Base-by-base conservation (phyloP, 2,113 vertebrate species). In the Bubo bubo region DNA sequence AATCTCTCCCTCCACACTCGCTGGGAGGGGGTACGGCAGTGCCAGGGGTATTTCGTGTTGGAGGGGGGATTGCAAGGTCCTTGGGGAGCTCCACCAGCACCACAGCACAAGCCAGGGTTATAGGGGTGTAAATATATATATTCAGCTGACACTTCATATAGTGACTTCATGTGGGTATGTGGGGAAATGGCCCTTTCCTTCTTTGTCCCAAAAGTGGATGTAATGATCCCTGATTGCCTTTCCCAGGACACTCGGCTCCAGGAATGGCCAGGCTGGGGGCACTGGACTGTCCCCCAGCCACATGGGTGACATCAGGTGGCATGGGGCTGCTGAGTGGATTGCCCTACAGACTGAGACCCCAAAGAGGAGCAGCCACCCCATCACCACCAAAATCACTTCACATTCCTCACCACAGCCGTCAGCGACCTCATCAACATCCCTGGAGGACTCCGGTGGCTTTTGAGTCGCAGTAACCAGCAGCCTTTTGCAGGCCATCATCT, bases 371-470 rank as follows among this genome's bases (percentile, higher is more conserved):
- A 81, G 66, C 41, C 52, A 49, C n/a, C 6, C 4, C 30, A 10
- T 9, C 8, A 1, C 23, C 50, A 35, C 13, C 47, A 23, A 10
- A 67, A 62, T 19, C 12, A 27, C 9, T 74, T 79, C 52, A 52
- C 47, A 4, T 28, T 84, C 58, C n/a, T 76, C 35, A 32, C 20
- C 5, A 1, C 15, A 49, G 52, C 67, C 27, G 12, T 19, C 1
- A 0, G 66, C 0, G 0, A 62, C 43, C 32, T 26, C 86, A 49
- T 27, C 58, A 19, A 2, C 1, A 0, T 53, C 41, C 35, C 80
- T 6, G 3, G 56, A 66, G 22, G 39, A 28, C 21, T 17, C 23
- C 4, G 1, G 45, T 18, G 26, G 9, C 30, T 12, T 43, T 8
- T 32, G 47, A 47, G 22, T 8, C 8, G 2, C 66, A 52, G 37